Evolutionary conservation across 2,113 vertebrate species (phyloP).

Genomic region (Trematomus loennbergii): DNA sequence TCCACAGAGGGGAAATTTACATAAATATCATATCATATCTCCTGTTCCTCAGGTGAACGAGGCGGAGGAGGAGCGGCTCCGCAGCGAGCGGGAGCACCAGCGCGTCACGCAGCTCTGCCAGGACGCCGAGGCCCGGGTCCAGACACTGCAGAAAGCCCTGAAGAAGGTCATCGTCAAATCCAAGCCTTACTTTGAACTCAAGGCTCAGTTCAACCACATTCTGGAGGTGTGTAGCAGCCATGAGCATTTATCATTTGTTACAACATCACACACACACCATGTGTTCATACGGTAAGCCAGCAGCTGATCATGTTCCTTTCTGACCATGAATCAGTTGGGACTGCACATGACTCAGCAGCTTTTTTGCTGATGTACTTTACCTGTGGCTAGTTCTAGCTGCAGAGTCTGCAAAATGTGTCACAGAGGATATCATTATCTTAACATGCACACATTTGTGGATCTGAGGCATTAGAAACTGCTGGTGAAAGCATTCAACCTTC

Average conservation of each 20-base stretch:
- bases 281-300: neutral
- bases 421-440: neutral
- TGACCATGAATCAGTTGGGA: neutral
- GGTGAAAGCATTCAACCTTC: conserved; percentile 1
- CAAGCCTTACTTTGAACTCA: conserved; percentile 94
- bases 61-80: conserved; percentile 91
- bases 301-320: neutral
- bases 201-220: conserved; percentile 93
- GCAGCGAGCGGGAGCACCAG: conserved; percentile 91
- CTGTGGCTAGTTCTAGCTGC: conserved; percentile 12
- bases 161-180: conserved; percentile 93
- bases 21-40: neutral
- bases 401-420: neutral
- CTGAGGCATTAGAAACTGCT: neutral
- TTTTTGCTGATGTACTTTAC: neutral
- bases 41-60: conserved; percentile 88
- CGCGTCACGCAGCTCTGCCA: conserved; percentile 91
- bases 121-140: conserved; percentile 90
- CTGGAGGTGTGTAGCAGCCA: conserved; percentile 83
- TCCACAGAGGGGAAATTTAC: too few species aligned
- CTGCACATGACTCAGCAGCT: neutral
- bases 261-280: neutral
- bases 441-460: neutral
- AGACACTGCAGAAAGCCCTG: conserved; percentile 90
- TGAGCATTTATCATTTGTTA: neutral